These are phyloP conservation scores for Neelides folsomi DNA, from an alignment of 2,888 invertebrate genomes.

Conservation along the genomic window DNA sequence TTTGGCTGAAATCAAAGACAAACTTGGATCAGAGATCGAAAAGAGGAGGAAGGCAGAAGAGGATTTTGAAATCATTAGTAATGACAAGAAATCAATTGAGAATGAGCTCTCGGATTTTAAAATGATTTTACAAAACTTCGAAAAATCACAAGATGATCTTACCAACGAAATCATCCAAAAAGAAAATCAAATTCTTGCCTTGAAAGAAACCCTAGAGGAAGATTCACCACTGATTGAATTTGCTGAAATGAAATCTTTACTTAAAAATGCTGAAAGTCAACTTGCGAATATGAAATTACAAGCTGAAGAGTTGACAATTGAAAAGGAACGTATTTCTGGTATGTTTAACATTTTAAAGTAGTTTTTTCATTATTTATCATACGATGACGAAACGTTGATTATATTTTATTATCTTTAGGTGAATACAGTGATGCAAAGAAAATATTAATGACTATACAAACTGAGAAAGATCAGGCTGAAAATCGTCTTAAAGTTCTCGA, in stretches of 20 bases:
- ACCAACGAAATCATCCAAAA: conserved; percentile 26
- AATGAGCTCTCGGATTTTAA: conserved; percentile 24
- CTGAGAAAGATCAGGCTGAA: conserved; percentile 22
- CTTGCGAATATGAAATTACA: conserved; percentile 16
- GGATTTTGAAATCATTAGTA: not conserved
- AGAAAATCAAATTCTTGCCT: conserved; percentile 26
- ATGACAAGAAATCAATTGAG: conserved; percentile 7
- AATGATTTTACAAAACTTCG: conserved; percentile 27
- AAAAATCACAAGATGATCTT: conserved; percentile 20
- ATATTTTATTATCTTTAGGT: no score
- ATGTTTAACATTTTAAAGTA: conserved; percentile 5
- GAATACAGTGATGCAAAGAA: conserved; percentile 7
- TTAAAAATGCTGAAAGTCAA: conserved; percentile 20
- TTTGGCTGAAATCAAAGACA: conserved; percentile 19
- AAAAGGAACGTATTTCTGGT: conserved; percentile 24
- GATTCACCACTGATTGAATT: conserved; percentile 31
- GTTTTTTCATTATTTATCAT: not conserved
- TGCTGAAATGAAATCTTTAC: conserved; percentile 27
- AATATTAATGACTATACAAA: conserved; percentile 10
- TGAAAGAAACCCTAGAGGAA: conserved; percentile 29
- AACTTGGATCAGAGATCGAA: conserved; percentile 17
- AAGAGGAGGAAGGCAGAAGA: conserved; percentile 8
- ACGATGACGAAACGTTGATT: no score
- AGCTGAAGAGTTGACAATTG: conserved; percentile 22
- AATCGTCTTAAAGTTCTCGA: conserved; percentile 30